Evolutionary conservation across 2,113 vertebrate species (phyloP).

Genomic region (Otocyon megalotis): DNA sequence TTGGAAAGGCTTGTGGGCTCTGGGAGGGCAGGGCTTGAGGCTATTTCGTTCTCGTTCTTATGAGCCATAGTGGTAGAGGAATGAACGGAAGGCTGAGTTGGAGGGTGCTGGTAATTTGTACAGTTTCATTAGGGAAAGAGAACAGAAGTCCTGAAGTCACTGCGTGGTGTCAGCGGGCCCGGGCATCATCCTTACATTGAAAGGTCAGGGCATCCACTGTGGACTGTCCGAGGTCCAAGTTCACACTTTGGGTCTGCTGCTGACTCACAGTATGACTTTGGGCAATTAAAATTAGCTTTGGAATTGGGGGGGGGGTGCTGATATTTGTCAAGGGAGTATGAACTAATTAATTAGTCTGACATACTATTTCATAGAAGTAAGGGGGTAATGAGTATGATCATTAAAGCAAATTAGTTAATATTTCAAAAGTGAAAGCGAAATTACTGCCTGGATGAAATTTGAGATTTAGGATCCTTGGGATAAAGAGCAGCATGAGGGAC

Average conservation of each 20-base stretch:
- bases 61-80: neutral
- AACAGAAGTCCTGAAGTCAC: neutral
- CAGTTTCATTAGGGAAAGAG: neutral
- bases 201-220: neutral
- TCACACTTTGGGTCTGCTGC: neutral
- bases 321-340: neutral
- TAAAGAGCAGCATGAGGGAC: neutral
- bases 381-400: neutral
- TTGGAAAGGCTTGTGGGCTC: neutral
- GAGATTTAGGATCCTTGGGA: neutral
- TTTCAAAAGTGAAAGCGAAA: constrained; percentile 23
- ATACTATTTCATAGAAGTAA: neutral
- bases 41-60: neutral
- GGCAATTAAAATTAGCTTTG: neutral
- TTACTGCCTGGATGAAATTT: neutral
- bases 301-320: neutral
- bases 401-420: constrained; percentile 47
- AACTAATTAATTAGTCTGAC: neutral
- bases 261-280: neutral
- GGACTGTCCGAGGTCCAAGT: neutral
- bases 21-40: neutral
- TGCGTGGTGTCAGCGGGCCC: neutral
- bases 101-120: neutral
- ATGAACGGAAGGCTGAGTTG: neutral
- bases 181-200: neutral